These are phyloP conservation scores for Panagrolaimus sp. DNA, from an alignment of 1,140 invertebrate species.

Conservation along the genomic window DNA sequence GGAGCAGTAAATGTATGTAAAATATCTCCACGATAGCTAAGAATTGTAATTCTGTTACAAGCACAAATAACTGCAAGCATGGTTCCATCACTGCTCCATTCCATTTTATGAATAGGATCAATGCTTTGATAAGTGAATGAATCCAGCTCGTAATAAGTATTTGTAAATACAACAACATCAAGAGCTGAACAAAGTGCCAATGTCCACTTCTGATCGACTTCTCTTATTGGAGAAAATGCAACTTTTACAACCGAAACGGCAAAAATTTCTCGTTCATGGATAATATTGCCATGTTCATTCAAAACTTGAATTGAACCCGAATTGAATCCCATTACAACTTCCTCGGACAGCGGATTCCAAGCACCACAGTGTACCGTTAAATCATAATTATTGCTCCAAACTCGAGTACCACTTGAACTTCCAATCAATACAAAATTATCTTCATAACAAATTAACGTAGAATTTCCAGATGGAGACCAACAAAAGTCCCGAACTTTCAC, in stretches of 20 bases:
- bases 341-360: slow-evolving; percentile 94
- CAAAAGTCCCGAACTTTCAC: slow-evolving; percentile 74
- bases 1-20: slow-evolving; percentile 39
- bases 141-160: slow-evolving; percentile 51
- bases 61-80: slow-evolving; percentile 50
- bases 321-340: slow-evolving; percentile 64
- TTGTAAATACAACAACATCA: slow-evolving; percentile 53
- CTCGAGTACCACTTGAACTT: slow-evolving; percentile 88
- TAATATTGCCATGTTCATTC: slow-evolving; percentile 52
- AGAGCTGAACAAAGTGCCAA: slow-evolving; percentile 47
- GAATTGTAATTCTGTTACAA: slow-evolving; percentile 39
- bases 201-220: slow-evolving; percentile 48
- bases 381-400: slow-evolving; percentile 95
- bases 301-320: slow-evolving; percentile 52
- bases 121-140: slow-evolving; percentile 39
- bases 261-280: slow-evolving; percentile 51
- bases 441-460: slow-evolving; percentile 92
- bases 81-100: slow-evolving; percentile 51
- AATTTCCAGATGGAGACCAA: slow-evolving; percentile 95
- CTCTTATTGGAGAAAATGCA: slow-evolving; percentile 43
- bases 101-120: slow-evolving; percentile 39
- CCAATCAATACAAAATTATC: slow-evolving; percentile 60
- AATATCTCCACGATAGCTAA: slow-evolving; percentile 39
- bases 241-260: slow-evolving; percentile 33
- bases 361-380: slow-evolving; percentile 87